Conservation (phyloP, 2,797 vertebrate species). For the Gymnodraco acuticeps region DNA sequence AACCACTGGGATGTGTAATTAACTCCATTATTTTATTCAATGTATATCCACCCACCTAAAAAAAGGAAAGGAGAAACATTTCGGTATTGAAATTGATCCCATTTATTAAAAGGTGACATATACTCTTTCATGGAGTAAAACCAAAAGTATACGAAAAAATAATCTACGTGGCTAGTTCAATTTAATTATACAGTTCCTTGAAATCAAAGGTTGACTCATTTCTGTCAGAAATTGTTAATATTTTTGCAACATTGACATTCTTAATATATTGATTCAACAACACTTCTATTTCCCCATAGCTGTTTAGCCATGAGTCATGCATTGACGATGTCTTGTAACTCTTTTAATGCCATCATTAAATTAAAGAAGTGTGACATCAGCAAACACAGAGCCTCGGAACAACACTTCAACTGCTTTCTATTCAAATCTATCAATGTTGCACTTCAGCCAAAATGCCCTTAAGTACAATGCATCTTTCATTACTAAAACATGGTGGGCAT, state of each 20-base stretch:
- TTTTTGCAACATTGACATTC: slow-evolving; percentile 17
- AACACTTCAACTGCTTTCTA: slow-evolving; percentile 17
- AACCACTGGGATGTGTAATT: slow-evolving; percentile 77
- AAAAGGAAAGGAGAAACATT: slow-evolving; percentile 47
- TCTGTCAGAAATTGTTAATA: not conserved
- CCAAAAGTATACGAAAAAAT: slow-evolving; percentile 57
- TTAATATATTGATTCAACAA: slow-evolving; percentile 19
- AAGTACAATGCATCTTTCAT: slow-evolving; percentile 30
- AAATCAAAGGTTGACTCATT: slow-evolving; percentile 4
- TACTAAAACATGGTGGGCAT: slow-evolving; percentile 14
- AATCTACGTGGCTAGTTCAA: slow-evolving; percentile 37
- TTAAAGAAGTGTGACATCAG: slow-evolving; percentile 22
- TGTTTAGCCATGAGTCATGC: slow-evolving; percentile 7
- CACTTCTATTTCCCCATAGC: not conserved
- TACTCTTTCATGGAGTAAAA: slow-evolving; percentile 74
- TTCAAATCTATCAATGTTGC: slow-evolving; percentile 31
- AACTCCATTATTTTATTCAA: slow-evolving; percentile 62
- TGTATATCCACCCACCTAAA: not conserved
- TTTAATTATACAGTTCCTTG: slow-evolving; percentile 6
- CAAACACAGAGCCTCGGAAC: slow-evolving; percentile 18
- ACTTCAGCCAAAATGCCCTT: slow-evolving; percentile 17
- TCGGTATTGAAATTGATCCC: slow-evolving; percentile 56
- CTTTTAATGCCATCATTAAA: slow-evolving; percentile 1
- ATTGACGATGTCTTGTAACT: not conserved
- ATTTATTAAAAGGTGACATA: slow-evolving; percentile 73